Evolutionary conservation across 2,888 invertebrate species (phyloP).

Genomic region (Pecten maximus): DNA sequence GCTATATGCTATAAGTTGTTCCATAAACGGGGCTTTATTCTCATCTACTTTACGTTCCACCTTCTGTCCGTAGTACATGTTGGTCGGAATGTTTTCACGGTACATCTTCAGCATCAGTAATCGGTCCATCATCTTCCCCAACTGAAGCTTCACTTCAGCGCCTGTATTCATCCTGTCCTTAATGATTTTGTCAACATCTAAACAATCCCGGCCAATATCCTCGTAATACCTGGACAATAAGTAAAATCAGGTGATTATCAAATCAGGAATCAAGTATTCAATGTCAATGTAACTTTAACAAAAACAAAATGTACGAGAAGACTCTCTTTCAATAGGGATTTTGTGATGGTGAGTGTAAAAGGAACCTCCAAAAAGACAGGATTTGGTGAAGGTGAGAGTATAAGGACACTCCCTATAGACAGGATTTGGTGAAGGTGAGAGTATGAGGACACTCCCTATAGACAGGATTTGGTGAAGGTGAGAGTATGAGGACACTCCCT

Average conservation of each 20-base stretch:
- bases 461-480: no score
- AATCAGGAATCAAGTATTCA: no score
- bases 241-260: neutral
- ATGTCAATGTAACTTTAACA: no score
- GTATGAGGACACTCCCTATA: no score
- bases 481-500: no score
- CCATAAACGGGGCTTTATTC: conserved; percentile 72
- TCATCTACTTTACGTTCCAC: conserved; percentile 49
- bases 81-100: conserved; percentile 52
- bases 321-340: no score
- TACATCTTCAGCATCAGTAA: conserved; percentile 75
- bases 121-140: conserved; percentile 81
- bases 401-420: no score
- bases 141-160: conserved; percentile 74
- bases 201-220: conserved; percentile 73
- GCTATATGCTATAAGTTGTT: conserved; percentile 71
- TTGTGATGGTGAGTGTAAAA: no score
- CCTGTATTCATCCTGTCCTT: conserved; percentile 70
- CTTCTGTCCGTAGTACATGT: conserved; percentile 8
- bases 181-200: conserved; percentile 76
- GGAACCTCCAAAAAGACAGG: no score
- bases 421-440: no score
- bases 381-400: no score
- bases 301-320: no score
- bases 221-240: conserved; percentile 79